These are phyloP conservation scores for Phortica magna DNA, from an alignment of 2,888 invertebrate genomes.

Conservation along the genomic window DNA sequence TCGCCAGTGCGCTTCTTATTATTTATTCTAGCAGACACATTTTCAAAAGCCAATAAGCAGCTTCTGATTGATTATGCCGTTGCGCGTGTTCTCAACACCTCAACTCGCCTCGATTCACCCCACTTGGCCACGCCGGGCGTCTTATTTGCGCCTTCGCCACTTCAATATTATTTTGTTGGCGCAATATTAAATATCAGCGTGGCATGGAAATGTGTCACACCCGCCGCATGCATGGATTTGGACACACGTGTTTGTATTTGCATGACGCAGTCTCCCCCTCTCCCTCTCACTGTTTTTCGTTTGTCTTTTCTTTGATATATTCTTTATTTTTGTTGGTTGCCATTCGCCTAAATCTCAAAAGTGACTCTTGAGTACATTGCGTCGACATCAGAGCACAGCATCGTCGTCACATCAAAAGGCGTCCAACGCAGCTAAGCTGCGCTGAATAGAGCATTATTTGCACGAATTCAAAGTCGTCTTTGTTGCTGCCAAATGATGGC, in stretches of 20 bases:
- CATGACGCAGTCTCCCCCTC: not conserved
- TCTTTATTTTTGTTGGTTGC: not conserved
- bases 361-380: too few species aligned
- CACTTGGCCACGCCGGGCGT: not conserved
- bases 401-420: too few species aligned
- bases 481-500: not conserved
- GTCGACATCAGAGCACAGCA: too few species aligned
- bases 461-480: not conserved
- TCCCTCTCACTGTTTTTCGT: not conserved
- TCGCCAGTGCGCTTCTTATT: conserved; percentile 19
- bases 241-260: not conserved
- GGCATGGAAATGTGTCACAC: not conserved
- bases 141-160: not conserved
- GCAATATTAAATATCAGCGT: not conserved
- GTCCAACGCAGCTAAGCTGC: too few species aligned
- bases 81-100: conserved; percentile 24
- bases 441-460: too few species aligned
- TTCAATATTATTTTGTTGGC: not conserved
- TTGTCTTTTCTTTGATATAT: not conserved
- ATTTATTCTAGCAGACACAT: conserved; percentile 68
- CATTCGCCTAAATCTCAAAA: too few species aligned
- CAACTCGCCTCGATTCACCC: not conserved
- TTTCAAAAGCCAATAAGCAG: conserved; percentile 70
- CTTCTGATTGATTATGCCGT: conserved; percentile 67
- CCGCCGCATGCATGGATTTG: not conserved